Evolutionary conservation across 2,888 invertebrate genomes (phyloP), one percentile per base, ranked within the genome.

Genomic region (Galerucella pusilla): DNA sequence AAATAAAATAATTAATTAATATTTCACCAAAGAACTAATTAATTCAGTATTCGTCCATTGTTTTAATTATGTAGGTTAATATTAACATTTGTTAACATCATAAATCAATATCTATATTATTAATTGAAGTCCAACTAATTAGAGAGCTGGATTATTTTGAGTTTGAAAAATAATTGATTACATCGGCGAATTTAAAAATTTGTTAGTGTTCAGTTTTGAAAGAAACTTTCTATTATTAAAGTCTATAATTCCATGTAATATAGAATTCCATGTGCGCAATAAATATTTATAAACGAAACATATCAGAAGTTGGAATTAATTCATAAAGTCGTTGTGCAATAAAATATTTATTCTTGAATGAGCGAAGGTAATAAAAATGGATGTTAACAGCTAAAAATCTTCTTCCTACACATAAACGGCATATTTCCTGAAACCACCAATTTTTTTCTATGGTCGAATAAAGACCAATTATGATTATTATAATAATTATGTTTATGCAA

Each of bases 401-500:
- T 60, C 72, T 20, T 72, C 72, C 72, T 67, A 72, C 72, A 60
- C 65, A 20, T 14, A 54, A 66, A 59, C 57, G 20, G 46, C 20
- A 71, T 60, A 60, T 72, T 72, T 72, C 72, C 72, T 72, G 49
- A 72, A 72, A 72, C 66, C 20, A 20, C 45, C 16, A 65, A 49
- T 65, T 65, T 65, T 65, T 65, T 65, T 28, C 64, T 65, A 20
- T 46, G 46, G 45, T 72, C 65, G 52, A 72, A 72, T 72, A 67
- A 66, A 72, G 52, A 63, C 71, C 66, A 72, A 66, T 72, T 72
- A 72, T 67, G 60, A 66, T 72, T 72, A 72, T 66, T 72, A 67
- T 67, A 72, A 72, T 72, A 72, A 72, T 72, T 72, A 67, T 61
- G 72, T 72, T 72, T 66, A 72, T 52, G 72, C 72, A 72, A 72